Conservation (phyloP, 1,140 invertebrate species). For the Sinonovacula constricta region DNA sequence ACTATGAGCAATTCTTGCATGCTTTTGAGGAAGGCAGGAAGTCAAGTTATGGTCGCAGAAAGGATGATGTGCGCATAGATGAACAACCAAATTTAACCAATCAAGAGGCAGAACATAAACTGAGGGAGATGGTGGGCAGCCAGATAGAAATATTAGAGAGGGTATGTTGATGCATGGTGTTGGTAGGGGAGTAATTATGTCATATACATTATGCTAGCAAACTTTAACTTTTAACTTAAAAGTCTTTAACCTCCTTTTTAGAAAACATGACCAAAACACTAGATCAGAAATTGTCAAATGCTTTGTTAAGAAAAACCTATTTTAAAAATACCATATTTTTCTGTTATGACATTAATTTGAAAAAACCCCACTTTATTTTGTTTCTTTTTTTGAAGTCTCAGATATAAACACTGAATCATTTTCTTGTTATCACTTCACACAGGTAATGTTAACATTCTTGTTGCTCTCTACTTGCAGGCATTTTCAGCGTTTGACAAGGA, state of each 20-base stretch:
- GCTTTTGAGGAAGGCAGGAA: slow-evolving; percentile 76
- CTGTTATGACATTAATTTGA: too few relatives aligned
- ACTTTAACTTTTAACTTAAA: background rate
- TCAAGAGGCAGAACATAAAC: slow-evolving; percentile 67
- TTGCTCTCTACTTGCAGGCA: slow-evolving; percentile 62
- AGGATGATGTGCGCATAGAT: slow-evolving; percentile 60
- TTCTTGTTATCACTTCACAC: background rate
- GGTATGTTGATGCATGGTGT: slow-evolving; percentile 53
- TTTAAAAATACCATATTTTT: too few relatives aligned
- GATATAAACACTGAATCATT: too few relatives aligned
- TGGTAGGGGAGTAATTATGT: too few relatives aligned
- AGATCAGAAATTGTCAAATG: too few relatives aligned
- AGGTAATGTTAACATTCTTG: background rate
- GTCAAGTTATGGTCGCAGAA: slow-evolving; percentile 66
- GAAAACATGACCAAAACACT: too few relatives aligned
- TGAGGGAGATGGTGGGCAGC: slow-evolving; percentile 61
- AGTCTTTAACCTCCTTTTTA: background rate
- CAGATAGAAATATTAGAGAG: slow-evolving; percentile 65
- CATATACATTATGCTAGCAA: background rate
- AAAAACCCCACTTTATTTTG: too few relatives aligned
- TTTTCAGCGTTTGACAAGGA: slow-evolving; percentile 73
- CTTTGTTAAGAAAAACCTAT: too few relatives aligned
- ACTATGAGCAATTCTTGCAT: slow-evolving; percentile 73
- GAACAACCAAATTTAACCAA: slow-evolving; percentile 62
- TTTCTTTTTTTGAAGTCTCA: too few relatives aligned